Conservation (phyloP, 1,140 invertebrate genomes). For the Oedothorax gibbosus region DNA sequence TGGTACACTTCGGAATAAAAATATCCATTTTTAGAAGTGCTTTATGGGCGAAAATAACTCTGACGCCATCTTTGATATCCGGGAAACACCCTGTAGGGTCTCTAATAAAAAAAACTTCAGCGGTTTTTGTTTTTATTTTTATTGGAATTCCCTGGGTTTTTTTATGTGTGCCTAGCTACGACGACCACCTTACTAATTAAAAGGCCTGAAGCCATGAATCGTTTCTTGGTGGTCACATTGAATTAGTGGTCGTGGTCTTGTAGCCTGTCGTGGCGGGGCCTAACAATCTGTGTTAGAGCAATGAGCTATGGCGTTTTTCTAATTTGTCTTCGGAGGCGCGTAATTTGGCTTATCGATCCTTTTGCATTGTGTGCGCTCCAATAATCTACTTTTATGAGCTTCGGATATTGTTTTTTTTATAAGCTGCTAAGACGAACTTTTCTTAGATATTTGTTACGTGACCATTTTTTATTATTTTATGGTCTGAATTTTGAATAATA, state of each 20-base stretch:
- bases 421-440: too few relatives aligned
- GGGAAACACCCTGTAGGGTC: constrained; percentile 44
- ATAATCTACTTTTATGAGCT: background rate
- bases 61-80: constrained; percentile 1
- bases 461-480: too few relatives aligned
- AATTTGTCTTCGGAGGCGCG: constrained; percentile 29
- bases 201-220: constrained; percentile 18
- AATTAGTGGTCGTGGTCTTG: constrained; percentile 44
- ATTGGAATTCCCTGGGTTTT: constrained; percentile 1
- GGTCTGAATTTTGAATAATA: too few relatives aligned
- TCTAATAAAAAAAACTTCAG: background rate
- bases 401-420: too few relatives aligned
- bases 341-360: constrained; percentile 2
- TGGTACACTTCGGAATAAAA: too few relatives aligned
- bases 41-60: constrained; percentile 9
- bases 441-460: too few relatives aligned
- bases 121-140: constrained; percentile 1
- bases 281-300: background rate
- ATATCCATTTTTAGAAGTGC: background rate
- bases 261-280: constrained; percentile 37
- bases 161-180: background rate
- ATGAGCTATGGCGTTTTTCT: constrained; percentile 44
- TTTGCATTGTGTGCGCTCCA: background rate
- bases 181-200: constrained; percentile 37
- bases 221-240: constrained; percentile 42